These are phyloP conservation scores for Eupithecia vulgata DNA, from an alignment of 2,888 invertebrate genomes.

Conservation along the genomic window DNA sequence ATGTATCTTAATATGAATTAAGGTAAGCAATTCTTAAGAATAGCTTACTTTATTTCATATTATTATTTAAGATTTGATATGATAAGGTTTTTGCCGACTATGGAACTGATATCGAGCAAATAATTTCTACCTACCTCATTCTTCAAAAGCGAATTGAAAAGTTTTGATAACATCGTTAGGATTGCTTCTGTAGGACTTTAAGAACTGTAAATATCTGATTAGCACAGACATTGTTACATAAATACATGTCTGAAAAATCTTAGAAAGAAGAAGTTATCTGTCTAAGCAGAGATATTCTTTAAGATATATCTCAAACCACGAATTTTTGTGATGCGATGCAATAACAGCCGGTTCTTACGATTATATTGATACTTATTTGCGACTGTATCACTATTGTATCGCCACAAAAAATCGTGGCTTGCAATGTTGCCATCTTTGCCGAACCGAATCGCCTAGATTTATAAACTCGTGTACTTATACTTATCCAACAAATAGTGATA, in stretches of 20 bases:
- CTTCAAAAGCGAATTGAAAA: neutral
- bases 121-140: slow-evolving; percentile 16
- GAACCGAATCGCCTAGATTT: slow-evolving; percentile 79
- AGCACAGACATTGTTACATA: neutral
- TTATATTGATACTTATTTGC: neutral
- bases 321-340: neutral
- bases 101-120: neutral
- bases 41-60: no score
- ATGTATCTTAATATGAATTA: neutral
- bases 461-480: slow-evolving; percentile 80
- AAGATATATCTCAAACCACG: neutral
- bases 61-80: neutral
- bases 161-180: slow-evolving; percentile 16
- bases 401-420: neutral
- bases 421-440: slow-evolving; percentile 44
- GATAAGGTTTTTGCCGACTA: neutral
- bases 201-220: neutral
- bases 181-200: slow-evolving; percentile 5
- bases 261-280: neutral
- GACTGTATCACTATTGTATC: neutral
- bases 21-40: neutral
- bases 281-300: neutral
- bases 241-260: neutral
- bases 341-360: neutral
- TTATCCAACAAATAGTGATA: slow-evolving; percentile 70